Conservation (phyloP, 2,888 invertebrate genomes). For the Fissipunctia ypsillon region DNA sequence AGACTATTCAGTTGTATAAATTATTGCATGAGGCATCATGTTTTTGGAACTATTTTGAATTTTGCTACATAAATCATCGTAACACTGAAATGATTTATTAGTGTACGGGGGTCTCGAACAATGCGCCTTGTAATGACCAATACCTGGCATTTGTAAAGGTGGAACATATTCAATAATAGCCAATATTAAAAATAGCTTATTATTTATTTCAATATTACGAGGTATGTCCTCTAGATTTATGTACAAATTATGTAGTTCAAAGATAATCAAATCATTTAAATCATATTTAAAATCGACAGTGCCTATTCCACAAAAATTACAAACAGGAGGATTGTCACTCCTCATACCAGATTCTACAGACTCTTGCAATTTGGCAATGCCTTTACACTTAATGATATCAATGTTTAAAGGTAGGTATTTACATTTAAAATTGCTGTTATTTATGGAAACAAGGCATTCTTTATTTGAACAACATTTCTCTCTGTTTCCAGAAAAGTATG, state of each 20-base stretch:
- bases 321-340: constrained; percentile 30
- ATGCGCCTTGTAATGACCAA: constrained; percentile 34
- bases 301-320: constrained; percentile 40
- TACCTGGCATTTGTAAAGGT: constrained; percentile 21
- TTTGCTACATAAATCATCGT: background rate
- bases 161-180: constrained; percentile 37
- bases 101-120: constrained; percentile 38
- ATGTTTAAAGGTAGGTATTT: constrained; percentile 39
- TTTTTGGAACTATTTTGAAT: no score
- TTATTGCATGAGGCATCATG: no score
- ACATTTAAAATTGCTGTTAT: constrained; percentile 29
- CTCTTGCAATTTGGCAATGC: constrained; percentile 43
- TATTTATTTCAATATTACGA: constrained; percentile 37
- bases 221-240: constrained; percentile 24
- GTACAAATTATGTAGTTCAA: constrained; percentile 35
- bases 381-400: constrained; percentile 31
- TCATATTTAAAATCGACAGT: constrained; percentile 35
- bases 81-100: constrained; percentile 9
- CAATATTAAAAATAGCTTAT: constrained; percentile 32
- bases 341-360: constrained; percentile 42
- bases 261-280: constrained; percentile 36
- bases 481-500: constrained; percentile 30
- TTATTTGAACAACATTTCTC: constrained; percentile 35
- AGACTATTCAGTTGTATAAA: no score
- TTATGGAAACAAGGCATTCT: constrained; percentile 22